Conservation (phyloP, 2,113 vertebrate genomes). For the Toxostoma redivivum region DNA sequence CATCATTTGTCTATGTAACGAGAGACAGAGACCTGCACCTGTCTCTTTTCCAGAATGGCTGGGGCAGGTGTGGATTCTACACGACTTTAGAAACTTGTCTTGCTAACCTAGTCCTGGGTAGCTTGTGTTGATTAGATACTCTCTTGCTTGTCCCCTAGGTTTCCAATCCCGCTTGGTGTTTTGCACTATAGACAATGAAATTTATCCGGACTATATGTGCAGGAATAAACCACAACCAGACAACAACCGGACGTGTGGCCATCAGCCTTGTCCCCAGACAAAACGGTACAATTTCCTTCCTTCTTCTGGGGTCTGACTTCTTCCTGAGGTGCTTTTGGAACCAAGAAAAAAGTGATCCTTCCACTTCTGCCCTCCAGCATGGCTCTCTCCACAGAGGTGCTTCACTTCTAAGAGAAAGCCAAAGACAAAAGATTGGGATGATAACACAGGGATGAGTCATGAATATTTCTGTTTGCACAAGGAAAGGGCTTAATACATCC, state of each 20-base stretch:
- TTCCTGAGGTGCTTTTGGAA: not conserved
- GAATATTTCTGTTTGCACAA: not conserved
- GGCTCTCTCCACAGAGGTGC: not conserved
- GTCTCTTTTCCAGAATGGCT: not conserved
- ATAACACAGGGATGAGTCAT: not conserved
- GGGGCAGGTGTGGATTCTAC: not conserved
- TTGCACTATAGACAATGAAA: slow-evolving; percentile 88
- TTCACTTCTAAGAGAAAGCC: not conserved
- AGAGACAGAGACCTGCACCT: not conserved
- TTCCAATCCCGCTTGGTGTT: slow-evolving; percentile 89
- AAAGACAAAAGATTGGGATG: not conserved
- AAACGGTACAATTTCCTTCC: slow-evolving; percentile 74
- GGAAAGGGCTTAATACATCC: not conserved
- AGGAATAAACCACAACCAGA: slow-evolving; percentile 75
- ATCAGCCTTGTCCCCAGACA: slow-evolving; percentile 83
- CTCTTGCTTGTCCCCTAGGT: slow-evolving; percentile 67
- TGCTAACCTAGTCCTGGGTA: not conserved
- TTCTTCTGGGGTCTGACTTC: not conserved
- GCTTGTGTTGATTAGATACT: not conserved
- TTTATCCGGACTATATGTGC: slow-evolving; percentile 87
- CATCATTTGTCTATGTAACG: not conserved
- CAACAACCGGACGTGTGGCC: slow-evolving; percentile 83
- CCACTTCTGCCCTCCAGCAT: not conserved
- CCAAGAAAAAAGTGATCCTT: not conserved
- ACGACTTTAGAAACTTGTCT: not conserved